These are phyloP conservation scores for Rhopalosiphum padi DNA, from an alignment of 1,140 invertebrate species.

Conservation along the genomic window DNA sequence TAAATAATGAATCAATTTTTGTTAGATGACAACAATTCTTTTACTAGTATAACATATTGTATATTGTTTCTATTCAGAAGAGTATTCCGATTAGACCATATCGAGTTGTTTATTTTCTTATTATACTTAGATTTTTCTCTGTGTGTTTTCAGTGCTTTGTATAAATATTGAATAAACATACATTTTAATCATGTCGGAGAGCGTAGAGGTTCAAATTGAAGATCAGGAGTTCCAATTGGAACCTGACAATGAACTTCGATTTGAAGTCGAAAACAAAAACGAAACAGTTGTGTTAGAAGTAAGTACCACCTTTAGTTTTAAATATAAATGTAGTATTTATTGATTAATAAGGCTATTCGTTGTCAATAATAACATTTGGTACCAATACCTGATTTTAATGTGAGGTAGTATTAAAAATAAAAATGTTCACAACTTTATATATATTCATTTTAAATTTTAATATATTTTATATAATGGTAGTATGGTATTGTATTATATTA, in stretches of 20 bases:
- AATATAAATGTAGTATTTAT: background rate
- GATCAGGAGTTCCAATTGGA: constrained; percentile 86
- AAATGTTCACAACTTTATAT: background rate
- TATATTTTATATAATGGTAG: too few relatives aligned
- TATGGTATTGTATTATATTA: background rate
- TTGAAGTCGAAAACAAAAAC: constrained; percentile 90
- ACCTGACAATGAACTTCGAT: constrained; percentile 85
- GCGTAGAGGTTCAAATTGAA: constrained; percentile 47
- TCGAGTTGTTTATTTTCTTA: background rate
- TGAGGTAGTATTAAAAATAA: background rate
- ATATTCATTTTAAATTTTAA: background rate
- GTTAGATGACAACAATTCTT: background rate
- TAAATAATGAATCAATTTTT: background rate
- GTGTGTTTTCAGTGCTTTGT: background rate
- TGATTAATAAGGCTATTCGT: background rate
- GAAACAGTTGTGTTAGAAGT: constrained; percentile 86
- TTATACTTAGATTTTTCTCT: background rate
- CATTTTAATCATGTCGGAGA: constrained; percentile 56
- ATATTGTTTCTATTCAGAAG: background rate
- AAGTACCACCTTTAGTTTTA: constrained; percentile 60
- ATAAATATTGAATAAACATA: background rate
- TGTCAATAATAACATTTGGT: background rate
- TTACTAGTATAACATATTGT: background rate
- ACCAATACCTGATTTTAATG: too few relatives aligned
- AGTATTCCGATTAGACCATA: background rate